A percentile compares a stretch with the other conserved stretches of the same genome.
Conservation (phyloP, 2,113 vertebrate genomes). For the Carassius gibelio region DNA sequence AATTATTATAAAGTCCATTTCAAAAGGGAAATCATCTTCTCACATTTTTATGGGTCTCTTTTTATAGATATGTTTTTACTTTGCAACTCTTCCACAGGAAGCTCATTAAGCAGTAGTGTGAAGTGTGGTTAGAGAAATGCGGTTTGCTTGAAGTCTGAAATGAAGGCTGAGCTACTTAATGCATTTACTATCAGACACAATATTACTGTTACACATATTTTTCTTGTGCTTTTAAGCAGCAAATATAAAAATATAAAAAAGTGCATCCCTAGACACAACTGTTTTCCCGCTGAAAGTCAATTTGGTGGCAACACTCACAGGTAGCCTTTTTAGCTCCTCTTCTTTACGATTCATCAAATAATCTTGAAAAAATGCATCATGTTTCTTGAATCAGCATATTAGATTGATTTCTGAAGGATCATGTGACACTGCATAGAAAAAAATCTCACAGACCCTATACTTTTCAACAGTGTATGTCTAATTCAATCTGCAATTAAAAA, state of each 20-base stretch:
- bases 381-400: neutral
- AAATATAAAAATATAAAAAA: too few relatives aligned
- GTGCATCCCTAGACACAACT: neutral
- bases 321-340: neutral
- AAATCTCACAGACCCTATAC: too few relatives aligned
- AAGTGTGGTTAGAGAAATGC: constrained; percentile 4
- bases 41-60: neutral
- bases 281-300: neutral
- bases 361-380: too few relatives aligned
- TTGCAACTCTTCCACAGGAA: constrained; percentile 9
- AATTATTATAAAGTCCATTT: neutral
- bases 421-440: neutral
- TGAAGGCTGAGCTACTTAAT: neutral
- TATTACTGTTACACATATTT: neutral
- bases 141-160: neutral
- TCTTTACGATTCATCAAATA: too few relatives aligned
- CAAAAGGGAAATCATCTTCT: neutral
- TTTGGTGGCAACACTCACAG: neutral
- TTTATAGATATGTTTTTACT: neutral
- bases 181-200: neutral
- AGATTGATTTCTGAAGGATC: neutral
- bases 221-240: too few relatives aligned
- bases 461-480: neutral
- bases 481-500: neutral
- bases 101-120: constrained; percentile 14